These are phyloP conservation scores for Halcyon badia DNA, from an alignment of 2,797 vertebrate genomes.

Conservation along the genomic window DNA sequence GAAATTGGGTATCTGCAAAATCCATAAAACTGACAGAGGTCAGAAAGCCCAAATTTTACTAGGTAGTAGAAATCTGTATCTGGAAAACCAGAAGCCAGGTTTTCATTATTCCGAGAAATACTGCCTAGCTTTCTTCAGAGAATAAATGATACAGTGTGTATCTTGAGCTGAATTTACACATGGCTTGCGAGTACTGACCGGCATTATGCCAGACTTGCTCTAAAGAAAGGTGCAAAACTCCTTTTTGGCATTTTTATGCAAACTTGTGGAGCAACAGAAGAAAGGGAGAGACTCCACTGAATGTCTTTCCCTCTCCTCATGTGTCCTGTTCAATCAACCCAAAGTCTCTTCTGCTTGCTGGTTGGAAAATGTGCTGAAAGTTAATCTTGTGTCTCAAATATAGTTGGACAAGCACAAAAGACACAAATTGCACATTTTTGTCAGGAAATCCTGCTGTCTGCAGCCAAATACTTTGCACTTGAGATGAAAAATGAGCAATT, in stretches of 20 bases:
- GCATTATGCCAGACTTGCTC: neutral
- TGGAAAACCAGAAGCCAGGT: slow-evolving; percentile 62
- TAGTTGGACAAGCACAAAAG: slow-evolving; percentile 5
- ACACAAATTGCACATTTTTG: slow-evolving; percentile 16
- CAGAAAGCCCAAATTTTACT: slow-evolving; percentile 62
- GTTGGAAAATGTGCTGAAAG: slow-evolving; percentile 28
- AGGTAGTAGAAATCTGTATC: slow-evolving; percentile 52
- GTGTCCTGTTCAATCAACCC: neutral
- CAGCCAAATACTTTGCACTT: slow-evolving; percentile 12
- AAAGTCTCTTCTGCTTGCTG: neutral
- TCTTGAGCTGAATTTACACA: neutral
- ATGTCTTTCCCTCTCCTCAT: neutral
- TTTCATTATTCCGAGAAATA: slow-evolving; percentile 56
- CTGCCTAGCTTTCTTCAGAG: slow-evolving; percentile 29
- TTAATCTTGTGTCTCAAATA: slow-evolving; percentile 21
- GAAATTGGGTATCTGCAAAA: slow-evolving; percentile 52
- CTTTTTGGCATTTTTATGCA: neutral
- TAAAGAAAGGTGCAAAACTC: slow-evolving; percentile 43
- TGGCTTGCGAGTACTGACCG: neutral
- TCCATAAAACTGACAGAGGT: slow-evolving; percentile 57
- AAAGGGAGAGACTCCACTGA: neutral
- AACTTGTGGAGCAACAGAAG: neutral
- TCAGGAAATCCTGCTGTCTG: slow-evolving; percentile 38
- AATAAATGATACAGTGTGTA: slow-evolving; percentile 27
- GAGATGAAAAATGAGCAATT: slow-evolving; percentile 37